Evolutionary conservation across 1,140 invertebrate species (phyloP), one percentile per base, ranked within the genome.

Genomic region (Leucophenga varia): DNA sequence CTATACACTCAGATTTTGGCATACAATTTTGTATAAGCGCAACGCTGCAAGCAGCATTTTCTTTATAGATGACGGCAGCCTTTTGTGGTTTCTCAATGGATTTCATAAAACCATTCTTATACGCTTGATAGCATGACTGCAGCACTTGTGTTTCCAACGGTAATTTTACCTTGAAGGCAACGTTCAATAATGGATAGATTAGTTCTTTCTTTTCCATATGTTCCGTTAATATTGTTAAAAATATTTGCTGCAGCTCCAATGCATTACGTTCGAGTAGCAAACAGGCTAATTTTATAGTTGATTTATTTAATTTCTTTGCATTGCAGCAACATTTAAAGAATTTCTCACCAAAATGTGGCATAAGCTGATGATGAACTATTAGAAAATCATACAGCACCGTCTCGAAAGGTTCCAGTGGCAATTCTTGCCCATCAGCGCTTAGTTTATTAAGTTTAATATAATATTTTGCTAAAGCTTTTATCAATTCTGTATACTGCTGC

Each of bases 81-180:
- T 84, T 85, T 43, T 83, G 81, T 1, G 83, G 83, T 57, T 84
- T 84, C 57, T 82, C 80, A 13, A 84, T 72, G 40, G 79, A 75
- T 69, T 84, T 84, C 40, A 75, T 63, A 22, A 84, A 79, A 51
- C 80, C 81, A 13, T 76, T 70, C 63, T 82, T 82, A 44, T 82
- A 80, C 50, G 79, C 76, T 25, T 79, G 71, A 63, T 80, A 84
- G 52, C 84, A 74, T 19, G 54, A 75, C 32, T 72, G 53, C 10
- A 84, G 54, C 25, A 79, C 55, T 7, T 75, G 57, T 35, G 75
- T 72, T 2, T 78, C 59, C 14, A 65, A 20, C 21, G 77, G 18
- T 40, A 77, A 67, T 1, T 59, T 59, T 38, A 78, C 70, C 16
- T 69, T 42, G 28, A 81, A 61, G 1, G 79, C 65, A 28, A 79